Evolutionary conservation across 2,797 vertebrate species (phyloP).

Genomic region (Tokudaia tokunoshimensis): DNA sequence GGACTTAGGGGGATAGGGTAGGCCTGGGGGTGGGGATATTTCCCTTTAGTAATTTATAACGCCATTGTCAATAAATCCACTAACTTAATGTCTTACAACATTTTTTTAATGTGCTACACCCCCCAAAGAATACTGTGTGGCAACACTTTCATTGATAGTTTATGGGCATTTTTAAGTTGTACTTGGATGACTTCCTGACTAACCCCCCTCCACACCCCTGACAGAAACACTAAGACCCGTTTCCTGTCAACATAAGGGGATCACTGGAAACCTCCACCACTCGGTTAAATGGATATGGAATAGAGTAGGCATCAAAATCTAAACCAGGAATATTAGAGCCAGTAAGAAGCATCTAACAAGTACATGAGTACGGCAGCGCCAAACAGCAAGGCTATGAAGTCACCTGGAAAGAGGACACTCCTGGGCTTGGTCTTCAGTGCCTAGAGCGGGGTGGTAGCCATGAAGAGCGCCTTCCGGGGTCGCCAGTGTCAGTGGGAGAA

Average conservation of each 20-base stretch:
- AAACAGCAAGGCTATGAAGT: conserved; percentile 4
- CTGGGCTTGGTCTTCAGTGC: neutral
- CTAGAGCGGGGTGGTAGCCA: neutral
- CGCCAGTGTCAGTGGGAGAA: neutral
- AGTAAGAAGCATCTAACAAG: conserved; percentile 17
- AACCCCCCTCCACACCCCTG: neutral
- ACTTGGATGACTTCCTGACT: conserved; percentile 23
- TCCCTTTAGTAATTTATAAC: conserved; percentile 71
- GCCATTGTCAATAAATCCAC: conserved; percentile 61
- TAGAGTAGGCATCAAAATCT: conserved; percentile 41
- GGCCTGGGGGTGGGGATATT: neutral
- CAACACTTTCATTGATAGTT: conserved; percentile 27
- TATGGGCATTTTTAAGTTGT: conserved; percentile 14
- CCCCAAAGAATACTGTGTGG: neutral
- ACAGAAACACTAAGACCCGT: neutral
- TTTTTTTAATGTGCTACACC: neutral
- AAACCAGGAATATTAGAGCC: neutral
- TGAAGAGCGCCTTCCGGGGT: neutral
- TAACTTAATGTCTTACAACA: conserved; percentile 60
- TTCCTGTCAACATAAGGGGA: conserved; percentile 51
- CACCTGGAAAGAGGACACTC: conserved; percentile 59
- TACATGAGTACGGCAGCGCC: neutral
- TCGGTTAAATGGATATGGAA: neutral
- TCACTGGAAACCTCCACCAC: conserved; percentile 1
- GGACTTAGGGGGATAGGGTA: neutral